These are phyloP conservation scores for Heteropelma amictum DNA, from an alignment of 2,888 invertebrate genomes.

Conservation along the genomic window DNA sequence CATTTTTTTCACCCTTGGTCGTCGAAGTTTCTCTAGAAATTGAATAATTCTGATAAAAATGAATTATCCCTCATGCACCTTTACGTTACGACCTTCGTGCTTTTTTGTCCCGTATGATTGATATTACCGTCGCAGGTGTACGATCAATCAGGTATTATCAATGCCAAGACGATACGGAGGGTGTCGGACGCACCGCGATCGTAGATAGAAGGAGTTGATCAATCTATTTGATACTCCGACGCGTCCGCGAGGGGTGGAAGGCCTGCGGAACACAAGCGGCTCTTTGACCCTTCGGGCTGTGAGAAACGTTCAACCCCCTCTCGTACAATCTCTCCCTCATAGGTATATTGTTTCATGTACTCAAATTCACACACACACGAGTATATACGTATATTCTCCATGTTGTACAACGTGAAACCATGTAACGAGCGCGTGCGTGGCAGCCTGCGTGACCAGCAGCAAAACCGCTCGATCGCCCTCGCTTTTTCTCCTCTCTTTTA, in stretches of 20 bases:
- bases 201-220: constrained; percentile 51
- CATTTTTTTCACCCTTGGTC: too few relatives aligned
- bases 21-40: too few relatives aligned
- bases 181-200: constrained; percentile 42
- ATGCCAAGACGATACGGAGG: constrained; percentile 47
- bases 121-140: constrained; percentile 34
- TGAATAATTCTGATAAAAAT: too few relatives aligned
- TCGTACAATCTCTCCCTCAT: background rate
- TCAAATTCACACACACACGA: background rate
- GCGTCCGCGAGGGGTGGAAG: constrained; percentile 11
- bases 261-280: constrained; percentile 5
- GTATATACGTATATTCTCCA: background rate
- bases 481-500: background rate
- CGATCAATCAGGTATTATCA: constrained; percentile 55
- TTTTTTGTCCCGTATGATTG: constrained; percentile 36
- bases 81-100: background rate
- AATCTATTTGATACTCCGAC: constrained; percentile 49
- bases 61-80: too few relatives aligned
- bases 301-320: constrained; percentile 34
- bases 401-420: constrained; percentile 19
- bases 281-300: constrained; percentile 40
- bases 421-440: constrained; percentile 34
- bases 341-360: background rate
- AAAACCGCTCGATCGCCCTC: constrained; percentile 10
- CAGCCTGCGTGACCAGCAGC: constrained; percentile 65